A percentile compares a stretch with the other conserved stretches of the same genome.
Conservation (phyloP, 2,888 invertebrate genomes). For the Chironomus tentans region DNA sequence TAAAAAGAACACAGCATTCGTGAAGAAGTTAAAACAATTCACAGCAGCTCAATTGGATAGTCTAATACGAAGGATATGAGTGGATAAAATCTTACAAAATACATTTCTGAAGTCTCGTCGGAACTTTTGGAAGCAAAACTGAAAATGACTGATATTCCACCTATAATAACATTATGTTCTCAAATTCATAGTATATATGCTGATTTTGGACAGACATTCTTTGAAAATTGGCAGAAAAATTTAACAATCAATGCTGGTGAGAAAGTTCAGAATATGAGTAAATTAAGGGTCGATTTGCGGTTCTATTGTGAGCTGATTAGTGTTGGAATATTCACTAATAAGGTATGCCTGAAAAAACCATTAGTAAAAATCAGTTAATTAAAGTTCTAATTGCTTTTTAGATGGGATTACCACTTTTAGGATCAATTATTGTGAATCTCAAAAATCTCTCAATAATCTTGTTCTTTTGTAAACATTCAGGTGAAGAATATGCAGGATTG, state of each 20-base stretch:
- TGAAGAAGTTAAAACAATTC: slow-evolving; percentile 88
- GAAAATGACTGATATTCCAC: slow-evolving; percentile 91
- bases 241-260: slow-evolving; percentile 71
- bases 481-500: slow-evolving; percentile 92
- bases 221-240: slow-evolving; percentile 90
- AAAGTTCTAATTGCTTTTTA: slow-evolving; percentile 42
- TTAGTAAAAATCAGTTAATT: neutral
- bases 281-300: slow-evolving; percentile 87
- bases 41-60: slow-evolving; percentile 73
- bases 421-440: slow-evolving; percentile 74
- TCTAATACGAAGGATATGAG: slow-evolving; percentile 77
- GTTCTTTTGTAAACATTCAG: slow-evolving; percentile 91
- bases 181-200: slow-evolving; percentile 80
- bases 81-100: slow-evolving; percentile 86
- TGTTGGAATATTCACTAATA: slow-evolving; percentile 65
- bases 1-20: slow-evolving; percentile 97
- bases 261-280: slow-evolving; percentile 80
- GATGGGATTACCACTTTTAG: slow-evolving; percentile 77
- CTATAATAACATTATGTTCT: slow-evolving; percentile 78
- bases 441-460: slow-evolving; percentile 84
- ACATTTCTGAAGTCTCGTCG: slow-evolving; percentile 91
- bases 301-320: slow-evolving; percentile 89
- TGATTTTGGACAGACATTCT: slow-evolving; percentile 77
- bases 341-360: slow-evolving; percentile 27
- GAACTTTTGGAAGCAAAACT: slow-evolving; percentile 89